These are phyloP conservation scores for Paradoxurus hermaphroditus DNA, from an alignment of 2,113 vertebrate genomes.

Conservation along the genomic window DNA sequence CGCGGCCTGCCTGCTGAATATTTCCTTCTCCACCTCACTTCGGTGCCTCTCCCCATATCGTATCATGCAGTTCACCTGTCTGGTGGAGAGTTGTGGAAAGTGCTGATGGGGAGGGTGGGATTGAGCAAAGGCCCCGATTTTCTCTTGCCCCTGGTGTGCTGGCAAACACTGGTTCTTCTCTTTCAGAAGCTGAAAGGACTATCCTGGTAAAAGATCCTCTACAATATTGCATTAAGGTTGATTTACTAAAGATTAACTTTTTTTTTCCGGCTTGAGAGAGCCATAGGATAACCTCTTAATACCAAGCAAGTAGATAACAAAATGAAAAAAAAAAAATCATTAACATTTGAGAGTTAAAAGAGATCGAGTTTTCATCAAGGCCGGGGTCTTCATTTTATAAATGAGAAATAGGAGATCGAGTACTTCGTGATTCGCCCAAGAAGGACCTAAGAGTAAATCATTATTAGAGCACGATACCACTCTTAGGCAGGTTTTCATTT, in stretches of 20 bases:
- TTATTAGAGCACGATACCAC: neutral
- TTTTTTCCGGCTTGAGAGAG: neutral
- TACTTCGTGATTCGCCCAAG: too few relatives aligned
- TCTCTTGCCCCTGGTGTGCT: neutral
- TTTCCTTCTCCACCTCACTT: neutral
- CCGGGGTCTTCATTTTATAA: too few relatives aligned
- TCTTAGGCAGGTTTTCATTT: neutral
- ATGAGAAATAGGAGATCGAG: neutral
- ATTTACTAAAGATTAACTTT: neutral
- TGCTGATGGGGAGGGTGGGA: rapidly evolving
- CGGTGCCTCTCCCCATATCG: rapidly evolving
- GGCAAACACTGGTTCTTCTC: rapidly evolving
- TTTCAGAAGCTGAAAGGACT: neutral
- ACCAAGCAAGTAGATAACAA: neutral
- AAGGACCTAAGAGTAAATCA: neutral
- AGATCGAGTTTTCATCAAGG: neutral
- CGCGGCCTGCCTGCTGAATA: rapidly evolving
- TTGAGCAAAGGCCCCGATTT: neutral
- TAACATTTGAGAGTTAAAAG: neutral
- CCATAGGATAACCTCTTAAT: neutral
- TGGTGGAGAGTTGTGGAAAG: neutral
- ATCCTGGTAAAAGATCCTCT: neutral
- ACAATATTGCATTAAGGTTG: neutral
- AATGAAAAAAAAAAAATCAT: neutral
- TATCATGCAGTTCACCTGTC: too few relatives aligned